Percentiles rank a stretch among this genome's conserved stretches.
Conservation (phyloP, 2,888 invertebrate genomes). For the Scaptomyza polygonia region DNA sequence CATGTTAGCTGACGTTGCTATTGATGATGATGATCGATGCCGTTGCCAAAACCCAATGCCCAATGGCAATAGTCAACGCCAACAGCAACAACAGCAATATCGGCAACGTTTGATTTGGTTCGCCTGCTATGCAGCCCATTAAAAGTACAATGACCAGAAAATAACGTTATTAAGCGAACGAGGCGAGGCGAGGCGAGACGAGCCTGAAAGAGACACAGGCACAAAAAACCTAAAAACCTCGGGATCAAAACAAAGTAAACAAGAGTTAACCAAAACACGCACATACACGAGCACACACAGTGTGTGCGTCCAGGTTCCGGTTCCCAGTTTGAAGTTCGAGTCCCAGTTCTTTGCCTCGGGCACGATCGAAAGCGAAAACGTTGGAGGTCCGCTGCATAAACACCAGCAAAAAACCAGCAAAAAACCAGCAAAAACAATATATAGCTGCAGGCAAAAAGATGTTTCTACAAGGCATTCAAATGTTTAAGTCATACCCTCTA, state of each 20-base stretch:
- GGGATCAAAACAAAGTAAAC: slow-evolving; percentile 78
- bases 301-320: slow-evolving; percentile 10
- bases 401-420: slow-evolving; percentile 38
- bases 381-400: slow-evolving; percentile 66
- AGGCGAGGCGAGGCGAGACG: not conserved
- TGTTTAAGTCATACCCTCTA: slow-evolving; percentile 17
- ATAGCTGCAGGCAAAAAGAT: slow-evolving; percentile 17
- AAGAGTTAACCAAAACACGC: slow-evolving; percentile 62
- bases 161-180: slow-evolving; percentile 77
- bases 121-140: slow-evolving; percentile 69
- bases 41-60: slow-evolving; percentile 48
- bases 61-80: slow-evolving; percentile 48
- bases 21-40: slow-evolving; percentile 40
- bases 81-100: slow-evolving; percentile 31
- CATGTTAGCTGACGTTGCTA: slow-evolving; percentile 19
- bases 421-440: slow-evolving; percentile 17
- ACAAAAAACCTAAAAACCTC: slow-evolving; percentile 49
- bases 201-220: slow-evolving; percentile 36
- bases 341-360: slow-evolving; percentile 27
- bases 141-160: slow-evolving; percentile 81
- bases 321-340: slow-evolving; percentile 23
- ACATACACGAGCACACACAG: slow-evolving; percentile 23
- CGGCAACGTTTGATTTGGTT: slow-evolving; percentile 70
- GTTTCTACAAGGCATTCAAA: not conserved
- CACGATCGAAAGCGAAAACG: slow-evolving; percentile 78